These are phyloP conservation scores for Cerceris ruficornis DNA, from an alignment of 2,888 invertebrate genomes.

Conservation along the genomic window DNA sequence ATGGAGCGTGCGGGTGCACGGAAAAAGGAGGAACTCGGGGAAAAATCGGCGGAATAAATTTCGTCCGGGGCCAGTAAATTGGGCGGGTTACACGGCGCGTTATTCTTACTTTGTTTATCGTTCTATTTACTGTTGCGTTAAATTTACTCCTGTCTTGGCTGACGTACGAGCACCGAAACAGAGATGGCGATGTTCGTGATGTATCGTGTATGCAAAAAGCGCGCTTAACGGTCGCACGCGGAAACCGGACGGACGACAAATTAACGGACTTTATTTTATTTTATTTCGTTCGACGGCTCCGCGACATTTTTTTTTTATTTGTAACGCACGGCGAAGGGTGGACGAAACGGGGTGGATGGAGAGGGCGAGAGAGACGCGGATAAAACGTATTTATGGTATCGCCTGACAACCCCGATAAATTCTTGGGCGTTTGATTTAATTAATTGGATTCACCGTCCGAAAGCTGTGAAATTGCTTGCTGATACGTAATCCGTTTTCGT, in stretches of 20 bases:
- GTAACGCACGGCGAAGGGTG: not conserved
- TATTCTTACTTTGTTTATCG: slow-evolving; percentile 47
- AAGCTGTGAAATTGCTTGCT: not conserved
- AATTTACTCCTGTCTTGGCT: slow-evolving; percentile 45
- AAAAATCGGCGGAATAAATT: slow-evolving; percentile 33
- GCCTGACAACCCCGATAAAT: not conserved
- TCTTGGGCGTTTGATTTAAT: not conserved
- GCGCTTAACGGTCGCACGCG: slow-evolving; percentile 18
- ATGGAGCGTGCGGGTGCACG: not conserved
- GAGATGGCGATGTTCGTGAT: slow-evolving; percentile 27
- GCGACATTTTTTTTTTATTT: not conserved
- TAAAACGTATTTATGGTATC: slow-evolving; percentile 10
- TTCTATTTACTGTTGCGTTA: slow-evolving; percentile 29
- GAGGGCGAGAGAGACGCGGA: not conserved
- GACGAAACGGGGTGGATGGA: not conserved
- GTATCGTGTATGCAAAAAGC: slow-evolving; percentile 16
- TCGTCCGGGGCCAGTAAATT: slow-evolving; percentile 17
- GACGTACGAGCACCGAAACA: slow-evolving; percentile 34
- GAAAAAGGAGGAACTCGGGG: not conserved
- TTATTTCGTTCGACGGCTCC: slow-evolving; percentile 5
- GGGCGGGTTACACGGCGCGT: slow-evolving; percentile 16
- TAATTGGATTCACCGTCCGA: not conserved
- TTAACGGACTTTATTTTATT: slow-evolving; percentile 27
- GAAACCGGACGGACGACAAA: not conserved
- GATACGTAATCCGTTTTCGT: not conserved